Base-by-base conservation (phyloP, 2,113 vertebrate species). In the Perca flavescens region DNA sequence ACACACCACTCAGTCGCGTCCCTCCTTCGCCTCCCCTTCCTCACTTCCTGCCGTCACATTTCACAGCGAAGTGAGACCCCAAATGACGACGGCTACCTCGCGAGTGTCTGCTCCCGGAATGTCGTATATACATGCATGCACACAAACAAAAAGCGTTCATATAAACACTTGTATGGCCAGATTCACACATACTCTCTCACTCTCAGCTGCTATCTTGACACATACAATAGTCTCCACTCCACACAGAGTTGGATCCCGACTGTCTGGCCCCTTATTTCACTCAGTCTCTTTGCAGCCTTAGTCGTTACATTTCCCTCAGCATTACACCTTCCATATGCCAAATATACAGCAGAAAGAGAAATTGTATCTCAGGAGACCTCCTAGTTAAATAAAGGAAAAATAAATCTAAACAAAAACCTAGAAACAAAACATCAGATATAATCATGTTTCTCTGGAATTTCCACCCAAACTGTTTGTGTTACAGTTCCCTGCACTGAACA, bases 1-100 rank as follows among this genome's bases (percentile, higher is more conserved):
- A 87, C 40, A 28, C 67, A 67, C 11, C 7, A 3, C 63, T 64
- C 43, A 28, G 1, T 56, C 28, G 50, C 36, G 13, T 17, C 65
- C n/a, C 21, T 67, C 61, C 61, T 50, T 67, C 34, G 19, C 74
- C 50, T 50, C 85, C 50, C 71, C 54, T 74, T 79, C 22, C 83
- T 89, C 78, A 60, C 87, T 74, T 82, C 31, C 54, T 66, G 19
- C 82, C 16, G 91, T 86, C 82, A 91, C 69, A 93, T 88, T 90
- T 94, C 84, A 75, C 91, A 77, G 66, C 16, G 1, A 16, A 75
- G 82, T 81, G 89, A 61, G 80, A 88, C 50, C 28, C 68, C 58
- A 46, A 62, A 80, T 1, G 56, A 72, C 7, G 53, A 73, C 7
- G 10, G 60, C 70, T 50, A 31, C 46, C 47, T 73, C 63, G n/a